These are phyloP conservation scores for Drosophila aff. DNA, from an alignment of 1,140 invertebrate species.

Conservation along the genomic window DNA sequence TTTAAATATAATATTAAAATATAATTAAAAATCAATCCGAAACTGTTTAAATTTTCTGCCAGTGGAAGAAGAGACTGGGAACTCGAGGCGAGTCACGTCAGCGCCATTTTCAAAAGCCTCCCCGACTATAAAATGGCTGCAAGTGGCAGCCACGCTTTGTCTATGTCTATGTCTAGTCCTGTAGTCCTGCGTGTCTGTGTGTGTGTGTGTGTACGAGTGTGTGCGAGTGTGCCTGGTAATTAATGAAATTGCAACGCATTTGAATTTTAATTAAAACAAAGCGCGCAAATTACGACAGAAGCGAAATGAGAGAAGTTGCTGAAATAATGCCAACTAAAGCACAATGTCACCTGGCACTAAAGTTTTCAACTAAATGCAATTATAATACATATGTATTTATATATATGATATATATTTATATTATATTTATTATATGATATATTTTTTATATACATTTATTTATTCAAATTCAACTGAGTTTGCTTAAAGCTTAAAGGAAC, in stretches of 20 bases:
- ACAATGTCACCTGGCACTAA: neutral
- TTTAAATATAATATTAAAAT: neutral
- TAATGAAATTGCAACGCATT: conserved; percentile 84
- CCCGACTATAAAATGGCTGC: conserved; percentile 73
- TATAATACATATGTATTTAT: neutral
- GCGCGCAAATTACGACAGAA: conserved; percentile 73
- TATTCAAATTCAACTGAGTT: conserved; percentile 2
- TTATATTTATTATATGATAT: neutral
- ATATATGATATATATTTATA: too few relatives aligned
- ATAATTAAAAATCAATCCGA: neutral
- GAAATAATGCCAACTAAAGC: conserved; percentile 9
- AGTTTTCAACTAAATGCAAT: neutral
- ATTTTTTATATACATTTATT: neutral
- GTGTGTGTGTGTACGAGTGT: conserved; percentile 29
- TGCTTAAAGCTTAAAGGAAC: conserved; percentile 6
- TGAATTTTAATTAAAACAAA: conserved; percentile 84
- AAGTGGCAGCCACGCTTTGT: conserved; percentile 57
- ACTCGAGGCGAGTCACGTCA: conserved; percentile 60
- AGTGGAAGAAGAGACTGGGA: neutral
- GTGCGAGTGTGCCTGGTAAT: conserved; percentile 66
- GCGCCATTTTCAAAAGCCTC: conserved; percentile 77
- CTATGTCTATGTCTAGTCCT: conserved; percentile 30
- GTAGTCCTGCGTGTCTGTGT: conserved; percentile 15
- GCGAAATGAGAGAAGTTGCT: conserved; percentile 10
- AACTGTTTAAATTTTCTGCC: neutral